phyloP scores from a whole-genome alignment of 1,140 invertebrate genomes.

The Orchesella cincta region DNA sequence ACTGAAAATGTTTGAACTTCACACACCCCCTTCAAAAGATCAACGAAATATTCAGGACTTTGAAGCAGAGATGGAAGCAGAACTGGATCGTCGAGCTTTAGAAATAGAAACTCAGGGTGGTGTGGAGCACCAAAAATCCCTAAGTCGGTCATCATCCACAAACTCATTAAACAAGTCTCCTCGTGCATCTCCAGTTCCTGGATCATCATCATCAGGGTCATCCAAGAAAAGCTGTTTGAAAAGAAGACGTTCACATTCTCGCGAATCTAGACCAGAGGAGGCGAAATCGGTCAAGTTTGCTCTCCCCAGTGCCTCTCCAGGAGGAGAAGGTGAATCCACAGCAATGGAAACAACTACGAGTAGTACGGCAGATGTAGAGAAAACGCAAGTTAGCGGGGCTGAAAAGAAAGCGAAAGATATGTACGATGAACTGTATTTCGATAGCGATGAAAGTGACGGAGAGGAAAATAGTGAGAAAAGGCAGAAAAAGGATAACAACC shows the following conservation, averaged over 20 bases:
- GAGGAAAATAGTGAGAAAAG: constrained; percentile 32
- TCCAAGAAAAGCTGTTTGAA: constrained; percentile 11
- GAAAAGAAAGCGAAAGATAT: constrained; percentile 45
- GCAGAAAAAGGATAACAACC: constrained; percentile 41
- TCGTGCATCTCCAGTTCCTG: not conserved
- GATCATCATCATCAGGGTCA: not conserved
- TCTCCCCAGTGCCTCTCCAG: not conserved
- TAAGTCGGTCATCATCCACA: constrained; percentile 47
- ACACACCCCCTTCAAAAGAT: constrained; percentile 25
- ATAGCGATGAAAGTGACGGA: constrained; percentile 59
- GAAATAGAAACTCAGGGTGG: constrained; percentile 44
- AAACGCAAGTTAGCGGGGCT: not conserved
- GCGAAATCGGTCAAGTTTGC: constrained; percentile 30
- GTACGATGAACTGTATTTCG: constrained; percentile 61
- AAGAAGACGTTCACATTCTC: not conserved
- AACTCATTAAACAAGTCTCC: constrained; percentile 37
- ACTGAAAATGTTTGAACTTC: constrained; percentile 37
- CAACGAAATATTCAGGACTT: constrained; percentile 43
- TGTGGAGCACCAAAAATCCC: constrained; percentile 45
- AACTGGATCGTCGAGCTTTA: constrained; percentile 43
- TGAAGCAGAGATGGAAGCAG: constrained; percentile 50
- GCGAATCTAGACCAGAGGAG: constrained; percentile 5
- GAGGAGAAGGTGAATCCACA: too few species aligned
- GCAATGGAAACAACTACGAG: not conserved
- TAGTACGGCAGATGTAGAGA: constrained; percentile 4